A percentile compares a stretch with the other conserved stretches of the same genome.
These are phyloP conservation scores for Coracias cyanogaster DNA, from an alignment of 2,797 vertebrate genomes.

Conservation along the genomic window DNA sequence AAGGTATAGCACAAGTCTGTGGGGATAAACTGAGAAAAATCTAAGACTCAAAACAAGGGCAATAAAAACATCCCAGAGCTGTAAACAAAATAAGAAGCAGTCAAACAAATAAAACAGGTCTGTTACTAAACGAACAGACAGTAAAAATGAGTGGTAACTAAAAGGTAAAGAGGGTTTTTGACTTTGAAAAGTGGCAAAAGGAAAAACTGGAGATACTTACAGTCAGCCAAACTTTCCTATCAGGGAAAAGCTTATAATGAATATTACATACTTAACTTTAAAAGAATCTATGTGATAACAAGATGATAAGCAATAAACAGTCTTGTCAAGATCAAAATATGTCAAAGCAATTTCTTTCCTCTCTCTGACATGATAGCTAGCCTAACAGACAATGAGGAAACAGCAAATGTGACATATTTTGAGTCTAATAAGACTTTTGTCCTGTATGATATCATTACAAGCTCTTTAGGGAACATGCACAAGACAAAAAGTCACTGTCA, in stretches of 20 bases:
- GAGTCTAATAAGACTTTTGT: neutral
- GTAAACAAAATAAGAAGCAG: neutral
- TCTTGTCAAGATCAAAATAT: neutral
- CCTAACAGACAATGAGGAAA: neutral
- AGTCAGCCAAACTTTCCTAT: neutral
- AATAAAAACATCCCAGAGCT: neutral
- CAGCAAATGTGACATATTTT: neutral
- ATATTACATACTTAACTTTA: neutral
- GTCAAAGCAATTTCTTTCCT: neutral
- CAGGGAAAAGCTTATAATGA: neutral
- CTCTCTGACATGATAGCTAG: neutral
- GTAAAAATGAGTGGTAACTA: neutral
- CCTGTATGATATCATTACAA: neutral
- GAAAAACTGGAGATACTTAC: neutral
- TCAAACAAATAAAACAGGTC: neutral
- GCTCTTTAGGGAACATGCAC: neutral
- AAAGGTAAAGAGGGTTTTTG: neutral
- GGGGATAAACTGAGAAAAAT: neutral
- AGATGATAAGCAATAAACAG: neutral
- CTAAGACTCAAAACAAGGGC: neutral
- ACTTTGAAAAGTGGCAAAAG: neutral
- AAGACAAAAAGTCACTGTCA: neutral
- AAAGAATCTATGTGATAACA: neutral
- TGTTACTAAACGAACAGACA: neutral
- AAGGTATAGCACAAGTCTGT: neutral